Evolutionary conservation across 2,888 invertebrate genomes (phyloP).

Genomic region (Therioaphis trifolii): DNA sequence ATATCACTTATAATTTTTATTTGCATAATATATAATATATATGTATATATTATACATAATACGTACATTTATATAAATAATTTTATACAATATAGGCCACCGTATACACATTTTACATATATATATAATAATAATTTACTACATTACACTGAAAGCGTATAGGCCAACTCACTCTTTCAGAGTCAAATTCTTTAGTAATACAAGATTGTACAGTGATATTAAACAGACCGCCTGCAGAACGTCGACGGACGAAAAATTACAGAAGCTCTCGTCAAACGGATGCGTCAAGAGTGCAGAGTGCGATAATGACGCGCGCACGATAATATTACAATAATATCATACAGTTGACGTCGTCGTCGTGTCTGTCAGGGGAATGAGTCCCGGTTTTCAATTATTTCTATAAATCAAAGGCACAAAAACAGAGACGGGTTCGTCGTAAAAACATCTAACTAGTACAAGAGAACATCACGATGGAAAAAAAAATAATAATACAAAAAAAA

Average conservation of each 20-base stretch:
- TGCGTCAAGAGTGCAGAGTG: background rate
- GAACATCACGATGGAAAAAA: too few species aligned
- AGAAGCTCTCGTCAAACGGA: background rate
- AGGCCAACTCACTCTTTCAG: conserved; percentile 26
- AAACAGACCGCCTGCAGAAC: conserved; percentile 30
- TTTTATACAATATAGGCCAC: conserved; percentile 51
- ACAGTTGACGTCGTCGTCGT: background rate
- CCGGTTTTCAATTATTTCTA: too few species aligned
- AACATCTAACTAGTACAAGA: too few species aligned
- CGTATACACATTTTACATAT: conserved; percentile 26
- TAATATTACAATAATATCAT: background rate
- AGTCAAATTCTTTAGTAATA: conserved; percentile 45
- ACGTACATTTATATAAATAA: conserved; percentile 33
- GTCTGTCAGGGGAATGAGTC: too few species aligned
- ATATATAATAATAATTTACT: conserved; percentile 10
- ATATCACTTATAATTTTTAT: conserved; percentile 59
- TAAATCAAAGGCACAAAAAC: conserved; percentile 16
- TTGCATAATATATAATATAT: conserved; percentile 40
- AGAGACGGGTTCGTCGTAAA: background rate
- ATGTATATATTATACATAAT: too few species aligned
- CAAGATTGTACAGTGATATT: conserved; percentile 38
- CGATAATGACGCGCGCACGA: too few species aligned
- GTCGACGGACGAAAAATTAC: conserved; percentile 25
- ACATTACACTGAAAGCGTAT: conserved; percentile 8
- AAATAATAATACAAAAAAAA: too few species aligned